Percentiles rank a stretch among this genome's conserved stretches.
phyloP scores from a whole-genome alignment of 2,113 vertebrate species.

The Scomber japonicus region DNA sequence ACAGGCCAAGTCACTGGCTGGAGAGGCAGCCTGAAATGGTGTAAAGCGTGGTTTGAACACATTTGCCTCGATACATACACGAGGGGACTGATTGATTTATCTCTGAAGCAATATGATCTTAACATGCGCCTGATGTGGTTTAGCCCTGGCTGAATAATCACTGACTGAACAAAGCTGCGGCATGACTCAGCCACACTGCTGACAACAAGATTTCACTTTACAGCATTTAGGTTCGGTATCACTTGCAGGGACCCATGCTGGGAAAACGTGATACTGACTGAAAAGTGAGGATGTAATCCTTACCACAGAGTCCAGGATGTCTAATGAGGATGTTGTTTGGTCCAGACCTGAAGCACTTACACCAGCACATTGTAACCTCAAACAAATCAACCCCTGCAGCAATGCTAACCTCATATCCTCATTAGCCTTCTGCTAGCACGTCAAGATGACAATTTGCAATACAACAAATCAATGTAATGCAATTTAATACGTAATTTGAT shows the following conservation, averaged over 20 bases:
- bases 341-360: constrained; percentile 42
- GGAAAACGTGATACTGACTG: constrained; percentile 16
- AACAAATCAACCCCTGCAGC: constrained; percentile 63
- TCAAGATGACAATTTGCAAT: constrained; percentile 71
- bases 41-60: constrained; percentile 68
- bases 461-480: constrained; percentile 75
- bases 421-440: constrained; percentile 60
- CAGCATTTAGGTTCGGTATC: constrained; percentile 28
- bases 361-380: constrained; percentile 31
- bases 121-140: constrained; percentile 50
- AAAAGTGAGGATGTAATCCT: constrained; percentile 43
- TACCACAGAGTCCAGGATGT: constrained; percentile 36
- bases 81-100: constrained; percentile 73
- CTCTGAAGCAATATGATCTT: constrained; percentile 59
- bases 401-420: constrained; percentile 61
- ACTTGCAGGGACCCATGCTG: constrained; percentile 16
- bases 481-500: constrained; percentile 72
- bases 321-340: constrained; percentile 49
- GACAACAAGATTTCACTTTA: constrained; percentile 35
- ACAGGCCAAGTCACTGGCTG: constrained; percentile 67
- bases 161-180: constrained; percentile 29
- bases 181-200: constrained; percentile 19
- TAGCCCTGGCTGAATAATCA: constrained; percentile 39
- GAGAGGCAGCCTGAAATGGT: constrained; percentile 61
- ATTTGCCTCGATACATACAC: constrained; percentile 48